Base-by-base conservation (phyloP, 2,888 invertebrate species). In the Helobdella robusta region DNA sequence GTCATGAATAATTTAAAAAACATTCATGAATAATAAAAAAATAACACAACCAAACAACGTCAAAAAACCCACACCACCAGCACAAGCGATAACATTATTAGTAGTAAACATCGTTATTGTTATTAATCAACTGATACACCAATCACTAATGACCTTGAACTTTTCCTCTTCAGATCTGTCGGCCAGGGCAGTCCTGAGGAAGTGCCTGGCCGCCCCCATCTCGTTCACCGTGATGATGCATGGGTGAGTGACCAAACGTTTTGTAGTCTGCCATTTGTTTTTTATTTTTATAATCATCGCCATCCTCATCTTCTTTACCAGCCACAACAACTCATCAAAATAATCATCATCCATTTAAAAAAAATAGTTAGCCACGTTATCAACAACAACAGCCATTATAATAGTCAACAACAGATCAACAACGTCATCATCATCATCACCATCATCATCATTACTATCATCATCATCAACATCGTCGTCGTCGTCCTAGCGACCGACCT, bases 121-220 rank as follows among this genome's bases (percentile, higher is more conserved):
- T n/a, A n/a, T n/a, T n/a, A n/a, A n/a, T n/a, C n/a, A n/a, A n/a
- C n/a, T n/a, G n/a, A n/a, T n/a, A n/a, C n/a, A n/a, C n/a, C n/a
- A n/a, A n/a, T n/a, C n/a, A n/a, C n/a, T n/a, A n/a, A n/a, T n/a
- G n/a, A 94, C 79, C 0, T 88, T 87, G 75, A 86, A 91, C 74
- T 90, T 84, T 76, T 91, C 91, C 73, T 93, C 91, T 23, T 73
- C 74, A 28, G 73, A 73, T 6, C 61, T 75, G 64, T 77, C 78
- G n/a, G 76, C 77, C 46, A 91, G 87, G 74, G 92, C 90, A 0
- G 92, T 91, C 64, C 89, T 85, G 64, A 95, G 86, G 75, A 95
- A 94, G 80, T 95, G 94, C 56, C 97, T 83, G 0, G 95, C 94
- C 1, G 92, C 89, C 0, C 91, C 94, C 92, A 95, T 94, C 81